Conservation (phyloP, 2,797 vertebrate species). For the Potorous gilbertii region DNA sequence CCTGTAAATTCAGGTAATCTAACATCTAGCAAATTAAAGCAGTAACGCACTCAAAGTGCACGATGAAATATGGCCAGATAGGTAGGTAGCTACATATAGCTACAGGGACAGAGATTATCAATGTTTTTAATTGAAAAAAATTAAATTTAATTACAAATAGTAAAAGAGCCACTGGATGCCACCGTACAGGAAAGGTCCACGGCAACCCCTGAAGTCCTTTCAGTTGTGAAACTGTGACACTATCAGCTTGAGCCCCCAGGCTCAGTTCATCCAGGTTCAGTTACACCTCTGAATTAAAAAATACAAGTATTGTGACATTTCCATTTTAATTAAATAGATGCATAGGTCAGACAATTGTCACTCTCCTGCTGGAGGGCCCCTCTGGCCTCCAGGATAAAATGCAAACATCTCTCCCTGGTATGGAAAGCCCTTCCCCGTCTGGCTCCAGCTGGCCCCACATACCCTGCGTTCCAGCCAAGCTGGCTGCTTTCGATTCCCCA, state of each 20-base stretch:
- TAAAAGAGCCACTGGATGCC: not conserved
- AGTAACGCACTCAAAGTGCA: not conserved
- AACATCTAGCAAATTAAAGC: not conserved
- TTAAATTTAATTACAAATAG: not conserved
- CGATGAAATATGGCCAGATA: not conserved
- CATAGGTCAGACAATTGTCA: not conserved
- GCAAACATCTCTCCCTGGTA: not conserved
- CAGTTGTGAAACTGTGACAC: too few relatives aligned
- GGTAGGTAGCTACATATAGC: not conserved
- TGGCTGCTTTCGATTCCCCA: not conserved
- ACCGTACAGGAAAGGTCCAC: not conserved
- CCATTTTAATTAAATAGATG: not conserved
- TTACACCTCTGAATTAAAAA: not conserved
- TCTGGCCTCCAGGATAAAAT: not conserved
- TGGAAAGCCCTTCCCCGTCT: not conserved
- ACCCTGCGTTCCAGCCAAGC: not conserved
- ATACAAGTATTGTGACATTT: not conserved
- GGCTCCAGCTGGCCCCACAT: slow-evolving; percentile 1
- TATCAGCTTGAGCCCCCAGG: too few relatives aligned
- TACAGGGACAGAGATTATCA: too few relatives aligned
- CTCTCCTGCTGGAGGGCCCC: not conserved
- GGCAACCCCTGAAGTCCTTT: not conserved
- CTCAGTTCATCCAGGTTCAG: not conserved
- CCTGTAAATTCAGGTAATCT: not conserved
- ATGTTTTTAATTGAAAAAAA: too few relatives aligned